Base-by-base conservation (phyloP, 92 coral and sea anemone species). In the Nematostella vectensis region DNA sequence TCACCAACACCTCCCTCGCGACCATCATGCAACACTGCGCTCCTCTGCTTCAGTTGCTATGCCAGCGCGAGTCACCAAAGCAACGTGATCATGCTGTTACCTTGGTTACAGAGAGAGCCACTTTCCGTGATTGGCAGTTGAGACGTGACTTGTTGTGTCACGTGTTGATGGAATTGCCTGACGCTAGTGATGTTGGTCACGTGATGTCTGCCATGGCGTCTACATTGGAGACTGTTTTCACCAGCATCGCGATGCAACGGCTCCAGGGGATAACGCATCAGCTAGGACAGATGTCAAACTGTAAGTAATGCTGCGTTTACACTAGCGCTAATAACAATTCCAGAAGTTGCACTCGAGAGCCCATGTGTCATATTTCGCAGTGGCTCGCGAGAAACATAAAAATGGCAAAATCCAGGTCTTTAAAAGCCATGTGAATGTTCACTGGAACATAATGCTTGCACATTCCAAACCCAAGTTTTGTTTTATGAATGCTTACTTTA, bases 21-120 rank as follows among this genome's bases (percentile, higher is more conserved):
- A 69, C 71, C 26, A 58, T 83, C 53, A 67, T 40, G 61, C 61
- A 80, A 62, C 95, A 86, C 30, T 73, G 77, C 22, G 64, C 61
- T 30, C 96, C 93, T 18, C 43, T 82, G 39, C 29, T 68, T 6
- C 75, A 54, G 55, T 50, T 93, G 63, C 68, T 86, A 54, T 67
- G 72, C 70, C 68, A 69, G 33, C 48, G 42, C 11, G 16, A 31
- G 43, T 72, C 77, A 18, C 47, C 39, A 24, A 16, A 15, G 2
- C 60, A 74, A n/a, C 31, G 84, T n/a, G 62, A 58, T 39, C 68
- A 48, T 56, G 88, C 88, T 1, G 28, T 78, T 25, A 31, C 52
- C 37, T n/a, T 93, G n/a, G 79, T 77, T 36, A 71, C 85, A 13
- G 99, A 93, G 51, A 51, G 85, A 74, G 68, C 88, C 3, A 66